A percentile compares a stretch with the other conserved stretches of the same genome.
These are phyloP conservation scores for Camponotus floridanus DNA, from an alignment of 1,140 invertebrate genomes.

Conservation along the genomic window DNA sequence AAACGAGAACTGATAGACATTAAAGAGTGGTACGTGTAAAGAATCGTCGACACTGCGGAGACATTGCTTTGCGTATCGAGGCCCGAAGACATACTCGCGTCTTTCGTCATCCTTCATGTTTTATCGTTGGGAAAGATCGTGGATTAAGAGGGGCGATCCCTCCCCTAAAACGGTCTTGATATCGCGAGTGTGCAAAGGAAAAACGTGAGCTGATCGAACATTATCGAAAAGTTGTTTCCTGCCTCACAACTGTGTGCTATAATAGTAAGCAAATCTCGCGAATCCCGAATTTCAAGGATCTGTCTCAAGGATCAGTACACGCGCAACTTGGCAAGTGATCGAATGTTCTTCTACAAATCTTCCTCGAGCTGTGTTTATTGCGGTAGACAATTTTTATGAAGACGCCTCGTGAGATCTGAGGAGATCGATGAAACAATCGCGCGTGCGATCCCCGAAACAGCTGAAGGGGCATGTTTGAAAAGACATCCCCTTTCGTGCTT, in stretches of 20 bases:
- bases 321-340: not conserved
- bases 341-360: not conserved
- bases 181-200: not conserved
- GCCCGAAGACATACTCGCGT: not conserved
- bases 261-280: not conserved
- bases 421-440: not conserved
- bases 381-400: not conserved
- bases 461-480: not conserved
- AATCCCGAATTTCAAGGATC: not conserved
- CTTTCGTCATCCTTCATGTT: slow-evolving; percentile 6
- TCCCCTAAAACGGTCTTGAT: not conserved
- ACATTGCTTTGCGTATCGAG: slow-evolving; percentile 27
- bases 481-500: not conserved
- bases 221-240: not conserved
- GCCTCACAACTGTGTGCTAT: no score
- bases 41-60: not conserved
- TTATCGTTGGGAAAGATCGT: not conserved
- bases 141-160: not conserved
- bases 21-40: slow-evolving; percentile 97
- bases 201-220: not conserved
- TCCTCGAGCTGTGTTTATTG: not conserved
- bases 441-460: not conserved
- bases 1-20: slow-evolving; percentile 95
- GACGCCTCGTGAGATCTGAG: slow-evolving; percentile 2
- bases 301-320: not conserved